These are phyloP conservation scores for Scaeva pyrastri DNA, from an alignment of 2,888 invertebrate genomes.

Conservation along the genomic window DNA sequence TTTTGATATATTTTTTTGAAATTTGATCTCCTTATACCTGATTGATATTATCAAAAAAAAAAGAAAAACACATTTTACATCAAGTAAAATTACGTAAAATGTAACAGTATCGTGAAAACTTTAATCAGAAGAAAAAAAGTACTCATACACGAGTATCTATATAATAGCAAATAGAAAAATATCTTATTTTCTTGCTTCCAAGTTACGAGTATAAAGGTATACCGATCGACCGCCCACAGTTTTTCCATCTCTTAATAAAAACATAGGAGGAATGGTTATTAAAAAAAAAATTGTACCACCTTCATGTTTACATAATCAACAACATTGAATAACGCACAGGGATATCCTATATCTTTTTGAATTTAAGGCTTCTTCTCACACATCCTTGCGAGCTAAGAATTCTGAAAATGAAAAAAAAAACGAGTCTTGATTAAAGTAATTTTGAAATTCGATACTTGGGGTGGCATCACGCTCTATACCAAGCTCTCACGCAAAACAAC, in stretches of 20 bases:
- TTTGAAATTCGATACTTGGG: conserved; percentile 55
- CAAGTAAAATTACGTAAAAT: too few species aligned
- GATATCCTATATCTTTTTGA: not conserved
- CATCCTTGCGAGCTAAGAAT: not conserved
- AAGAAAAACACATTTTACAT: too few species aligned
- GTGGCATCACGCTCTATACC: conserved; percentile 47
- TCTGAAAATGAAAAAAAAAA: conserved; percentile 1
- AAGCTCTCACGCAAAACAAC: conserved; percentile 28
- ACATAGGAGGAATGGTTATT: not conserved
- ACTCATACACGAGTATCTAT: too few species aligned
- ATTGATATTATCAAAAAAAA: too few species aligned
- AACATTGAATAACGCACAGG: not conserved
- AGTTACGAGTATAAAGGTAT: too few species aligned
- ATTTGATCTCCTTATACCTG: too few species aligned
- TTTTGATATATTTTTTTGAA: too few species aligned
- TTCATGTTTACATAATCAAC: not conserved
- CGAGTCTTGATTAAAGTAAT: conserved; percentile 48
- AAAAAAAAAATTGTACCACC: not conserved
- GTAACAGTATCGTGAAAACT: too few species aligned
- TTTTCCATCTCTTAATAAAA: not conserved
- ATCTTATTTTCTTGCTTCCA: too few species aligned
- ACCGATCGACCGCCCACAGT: not conserved
- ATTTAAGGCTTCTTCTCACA: not conserved
- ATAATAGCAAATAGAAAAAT: too few species aligned
- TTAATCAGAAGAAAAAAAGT: too few species aligned